These are phyloP conservation scores for Matsumurasca onukii DNA, from an alignment of 1,140 invertebrate genomes.

Conservation along the genomic window DNA sequence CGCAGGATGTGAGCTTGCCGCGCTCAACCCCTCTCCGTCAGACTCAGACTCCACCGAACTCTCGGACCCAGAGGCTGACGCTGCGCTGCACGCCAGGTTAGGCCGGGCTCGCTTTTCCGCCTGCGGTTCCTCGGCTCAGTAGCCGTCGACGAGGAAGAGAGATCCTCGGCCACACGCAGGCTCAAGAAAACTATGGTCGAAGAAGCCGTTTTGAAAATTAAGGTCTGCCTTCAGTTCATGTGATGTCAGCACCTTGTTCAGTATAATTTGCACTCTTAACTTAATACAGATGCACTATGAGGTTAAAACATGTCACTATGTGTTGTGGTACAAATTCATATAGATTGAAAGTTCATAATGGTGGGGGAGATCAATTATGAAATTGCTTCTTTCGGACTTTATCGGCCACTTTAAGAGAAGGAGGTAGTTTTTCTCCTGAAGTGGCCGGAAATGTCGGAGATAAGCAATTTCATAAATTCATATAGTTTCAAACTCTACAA, in stretches of 20 bases:
- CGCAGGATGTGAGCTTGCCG: conserved; percentile 49
- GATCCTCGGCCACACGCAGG: conserved; percentile 67
- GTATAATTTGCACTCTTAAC: too few species aligned
- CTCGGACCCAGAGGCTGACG: conserved; percentile 43
- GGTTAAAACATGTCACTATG: too few species aligned
- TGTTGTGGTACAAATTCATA: too few species aligned
- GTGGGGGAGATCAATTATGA: too few species aligned
- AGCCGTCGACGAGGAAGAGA: conserved; percentile 74
- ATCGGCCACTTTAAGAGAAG: too few species aligned
- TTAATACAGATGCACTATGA: too few species aligned
- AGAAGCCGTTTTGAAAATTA: conserved; percentile 95
- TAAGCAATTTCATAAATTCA: too few species aligned
- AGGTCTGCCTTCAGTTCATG: conserved; percentile 62
- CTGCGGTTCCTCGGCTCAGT: conserved; percentile 80
- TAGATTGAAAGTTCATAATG: too few species aligned
- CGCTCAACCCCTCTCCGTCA: conserved; percentile 40
- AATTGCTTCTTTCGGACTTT: too few species aligned
- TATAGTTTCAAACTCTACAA: too few species aligned
- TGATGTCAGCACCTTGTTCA: conserved; percentile 10
- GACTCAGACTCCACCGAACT: conserved; percentile 48
- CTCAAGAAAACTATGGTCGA: conserved; percentile 92
- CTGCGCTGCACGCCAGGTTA: conserved; percentile 42
- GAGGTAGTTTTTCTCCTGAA: too few species aligned
- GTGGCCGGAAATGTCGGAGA: too few species aligned
- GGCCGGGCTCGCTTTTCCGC: conserved; percentile 72